Evolutionary conservation across 2,113 vertebrate species (phyloP), one percentile per base, ranked within the genome.

Genomic region (Pionites leucogaster): DNA sequence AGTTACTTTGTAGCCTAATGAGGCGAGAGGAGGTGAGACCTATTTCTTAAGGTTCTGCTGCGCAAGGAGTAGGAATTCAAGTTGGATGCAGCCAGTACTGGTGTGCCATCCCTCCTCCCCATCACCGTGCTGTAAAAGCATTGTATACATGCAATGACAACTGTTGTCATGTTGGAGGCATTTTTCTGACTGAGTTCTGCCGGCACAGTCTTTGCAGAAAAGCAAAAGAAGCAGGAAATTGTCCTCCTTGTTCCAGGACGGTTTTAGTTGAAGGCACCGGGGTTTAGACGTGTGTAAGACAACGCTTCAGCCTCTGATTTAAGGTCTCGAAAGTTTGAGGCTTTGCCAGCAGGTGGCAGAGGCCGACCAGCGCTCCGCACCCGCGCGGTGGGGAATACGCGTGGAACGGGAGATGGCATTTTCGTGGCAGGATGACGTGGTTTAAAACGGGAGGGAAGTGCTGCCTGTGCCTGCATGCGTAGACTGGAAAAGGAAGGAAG

Each of bases 291-390:
- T 7, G 39, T 1, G 1, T 20, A 8, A 10, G 69, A 31, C 75
- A 20, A 2, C 31, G 0, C 33, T 53, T 25, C 9, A 17, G 37
- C 9, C 49, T 29, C 25, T 3, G 2, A 2, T 42, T 57, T 46
- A 37, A 33, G 5, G 8, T 3, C 39, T 10, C 12, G 71, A 5
- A 12, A 2, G 2, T 37, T 47, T 47, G 31, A 4, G 22, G 41
- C 65, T 20, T 22, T 68, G 78, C 94, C 97, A 65, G 93, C 92
- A 97, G 97, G 72, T 88, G 97, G 97, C 92, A 90, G 90, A 39
- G 37, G 22, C 39, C 46, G 84, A 35, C 42, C 69, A 29, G 82
- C 10, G 19, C 71, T 76, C 18, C 1, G 47, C 71, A 1, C 0
- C 62, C 20, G 24, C 3, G 52, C 12, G 4, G 15, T 2, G 81